These are phyloP conservation scores for Hydrocynus forskahlii DNA, from an alignment of 2,797 vertebrate genomes.

Conservation along the genomic window DNA sequence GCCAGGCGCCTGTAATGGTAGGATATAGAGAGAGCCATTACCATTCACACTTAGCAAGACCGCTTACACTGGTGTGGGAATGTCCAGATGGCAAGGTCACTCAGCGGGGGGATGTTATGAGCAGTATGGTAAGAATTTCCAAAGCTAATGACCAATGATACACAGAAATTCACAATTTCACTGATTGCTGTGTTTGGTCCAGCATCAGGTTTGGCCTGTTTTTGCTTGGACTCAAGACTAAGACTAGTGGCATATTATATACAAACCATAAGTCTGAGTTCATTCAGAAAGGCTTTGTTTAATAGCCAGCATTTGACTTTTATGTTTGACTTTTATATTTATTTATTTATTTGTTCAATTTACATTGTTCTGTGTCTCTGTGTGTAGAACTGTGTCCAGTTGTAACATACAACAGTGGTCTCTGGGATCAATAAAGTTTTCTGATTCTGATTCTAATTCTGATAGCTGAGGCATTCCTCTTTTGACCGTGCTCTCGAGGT, in stretches of 20 bases:
- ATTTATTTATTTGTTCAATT: too few relatives aligned
- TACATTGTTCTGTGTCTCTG: too few relatives aligned
- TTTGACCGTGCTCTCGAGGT: background rate
- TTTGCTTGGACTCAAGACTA: background rate
- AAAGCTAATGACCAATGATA: background rate
- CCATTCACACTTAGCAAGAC: background rate
- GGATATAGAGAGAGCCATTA: conserved; percentile 24
- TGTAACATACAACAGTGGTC: too few relatives aligned
- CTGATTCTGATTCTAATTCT: too few relatives aligned
- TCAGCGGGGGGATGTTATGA: conserved; percentile 19
- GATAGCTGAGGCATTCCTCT: background rate
- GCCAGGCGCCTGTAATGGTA: conserved; percentile 13
- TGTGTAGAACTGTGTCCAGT: too few relatives aligned
- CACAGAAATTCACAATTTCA: background rate
- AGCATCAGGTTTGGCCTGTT: background rate
- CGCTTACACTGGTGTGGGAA: conserved; percentile 19
- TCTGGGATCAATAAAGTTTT: too few relatives aligned
- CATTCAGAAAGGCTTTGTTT: background rate
- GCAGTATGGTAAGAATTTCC: conserved; percentile 50
- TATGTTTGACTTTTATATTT: too few relatives aligned
- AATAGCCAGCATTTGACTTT: background rate
- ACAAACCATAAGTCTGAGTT: background rate
- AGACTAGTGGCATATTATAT: background rate
- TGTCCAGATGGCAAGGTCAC: conserved; percentile 26
- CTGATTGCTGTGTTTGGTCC: background rate